Base-by-base conservation (phyloP, 2,113 vertebrate species). In the Megaleporinus macrocephalus region DNA sequence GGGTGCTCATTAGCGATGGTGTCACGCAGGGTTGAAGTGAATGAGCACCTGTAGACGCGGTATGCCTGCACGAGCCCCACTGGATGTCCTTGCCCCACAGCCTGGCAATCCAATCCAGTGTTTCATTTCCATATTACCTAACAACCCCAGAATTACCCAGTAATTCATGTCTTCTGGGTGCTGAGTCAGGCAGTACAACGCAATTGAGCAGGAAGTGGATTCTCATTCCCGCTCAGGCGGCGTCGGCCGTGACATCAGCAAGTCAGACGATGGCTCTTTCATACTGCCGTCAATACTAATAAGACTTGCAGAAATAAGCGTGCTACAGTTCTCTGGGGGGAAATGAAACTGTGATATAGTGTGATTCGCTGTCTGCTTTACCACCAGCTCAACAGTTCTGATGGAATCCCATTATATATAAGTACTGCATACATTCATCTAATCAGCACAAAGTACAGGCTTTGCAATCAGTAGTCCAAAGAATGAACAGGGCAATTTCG, bases 321-420 rank as follows among this genome's bases (percentile, higher is more conserved):
- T 1, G 0, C 63, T 26, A 13, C 15, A 1, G 65, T 70, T 22
- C n/a, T 70, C 15, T 16, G 11, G 29, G n/a, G 30, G 10, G 36
- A 57, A 78, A 78, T 36, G 76, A 70, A 69, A 57, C 24, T 18
- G 63, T 78, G 49, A 69, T 26, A 5, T 55, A 18, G 51, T 4
- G 18, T 5, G 30, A 12, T 36, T 7, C 47, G 15, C 15, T 33
- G 20, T 68, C 44, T 18, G 30, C 26, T n/a, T 33, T 62, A 62
- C 22, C 57, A 15, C 49, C 26, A 13, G 59, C 27, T 53, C 7
- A 5, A 26, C 65, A 14, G 26, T 53, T n/a, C 57, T 13, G 1
- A 26, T n/a, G 57, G n/a, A 11, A 61, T 26, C 57, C 26, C 26
- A 24, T 61, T 61, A 61, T 24, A 61, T 24, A 26, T 61, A 61